Conservation (phyloP, 2,113 vertebrate genomes). For the Ia io region DNA sequence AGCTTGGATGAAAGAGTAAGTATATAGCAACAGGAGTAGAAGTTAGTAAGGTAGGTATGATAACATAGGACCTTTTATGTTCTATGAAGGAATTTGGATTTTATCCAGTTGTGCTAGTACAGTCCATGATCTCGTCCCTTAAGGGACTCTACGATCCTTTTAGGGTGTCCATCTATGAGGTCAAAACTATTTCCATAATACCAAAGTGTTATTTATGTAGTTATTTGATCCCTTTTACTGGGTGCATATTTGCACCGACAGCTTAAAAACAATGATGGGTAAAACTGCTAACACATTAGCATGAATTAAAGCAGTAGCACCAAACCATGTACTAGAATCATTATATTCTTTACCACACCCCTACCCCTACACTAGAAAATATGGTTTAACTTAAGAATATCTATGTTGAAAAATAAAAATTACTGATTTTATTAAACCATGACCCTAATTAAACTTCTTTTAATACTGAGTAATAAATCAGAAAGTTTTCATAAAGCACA, state of each 20-base stretch:
- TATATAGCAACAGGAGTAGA: background rate
- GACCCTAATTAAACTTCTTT: background rate
- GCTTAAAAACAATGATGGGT: background rate
- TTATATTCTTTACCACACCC: background rate
- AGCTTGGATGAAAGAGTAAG: background rate
- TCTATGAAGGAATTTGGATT: background rate
- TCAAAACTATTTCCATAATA: conserved; percentile 25
- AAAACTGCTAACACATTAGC: background rate
- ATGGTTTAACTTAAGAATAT: background rate
- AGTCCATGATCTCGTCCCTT: background rate
- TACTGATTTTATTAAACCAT: background rate
- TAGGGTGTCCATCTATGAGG: background rate
- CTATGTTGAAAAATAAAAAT: background rate
- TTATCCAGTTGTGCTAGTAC: background rate
- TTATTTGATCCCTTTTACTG: background rate
- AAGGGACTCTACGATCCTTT: background rate
- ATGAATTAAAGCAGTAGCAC: background rate
- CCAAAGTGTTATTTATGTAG: background rate
- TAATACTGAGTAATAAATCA: background rate
- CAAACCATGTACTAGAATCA: background rate
- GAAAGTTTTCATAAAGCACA: background rate
- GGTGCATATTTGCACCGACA: background rate
- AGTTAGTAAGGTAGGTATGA: background rate
- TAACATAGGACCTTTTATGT: background rate
- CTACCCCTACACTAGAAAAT: background rate